These are phyloP conservation scores for Anthopleura xanthogrammica DNA, from an alignment of 92 coral and sea anemone genomes.

Conservation along the genomic window DNA sequence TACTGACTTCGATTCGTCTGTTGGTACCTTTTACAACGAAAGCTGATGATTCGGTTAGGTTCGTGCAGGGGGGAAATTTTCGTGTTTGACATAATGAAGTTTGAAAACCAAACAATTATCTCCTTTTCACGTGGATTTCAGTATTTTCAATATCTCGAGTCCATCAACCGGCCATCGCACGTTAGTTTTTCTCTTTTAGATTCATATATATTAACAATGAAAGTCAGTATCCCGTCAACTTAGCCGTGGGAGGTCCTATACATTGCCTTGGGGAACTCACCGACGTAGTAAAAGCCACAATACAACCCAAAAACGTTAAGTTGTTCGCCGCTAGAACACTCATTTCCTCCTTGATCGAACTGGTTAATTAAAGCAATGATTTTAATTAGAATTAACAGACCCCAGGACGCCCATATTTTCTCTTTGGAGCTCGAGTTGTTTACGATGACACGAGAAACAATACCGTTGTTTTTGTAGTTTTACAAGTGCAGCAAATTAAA, in stretches of 20 bases:
- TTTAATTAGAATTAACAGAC: conserved; percentile 12
- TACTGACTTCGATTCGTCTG: too few relatives aligned
- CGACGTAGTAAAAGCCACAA: background rate
- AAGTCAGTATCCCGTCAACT: background rate
- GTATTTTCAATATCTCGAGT: background rate
- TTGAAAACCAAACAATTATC: background rate
- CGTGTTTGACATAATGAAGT: background rate
- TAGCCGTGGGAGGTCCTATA: background rate
- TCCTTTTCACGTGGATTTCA: background rate
- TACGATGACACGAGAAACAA: background rate
- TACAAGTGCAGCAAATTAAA: background rate
- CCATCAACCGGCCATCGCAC: too few relatives aligned
- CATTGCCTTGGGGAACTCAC: conserved; percentile 1
- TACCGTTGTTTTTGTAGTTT: background rate
- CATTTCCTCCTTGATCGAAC: conserved; percentile 11
- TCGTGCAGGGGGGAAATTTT: background rate
- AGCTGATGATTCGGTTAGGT: too few relatives aligned
- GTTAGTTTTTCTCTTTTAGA: too few relatives aligned
- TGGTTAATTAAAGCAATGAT: background rate
- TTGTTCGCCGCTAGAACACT: background rate
- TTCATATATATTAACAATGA: too few relatives aligned
- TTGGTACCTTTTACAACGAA: too few relatives aligned
- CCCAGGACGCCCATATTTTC: conserved; percentile 1
- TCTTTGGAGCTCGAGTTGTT: background rate
- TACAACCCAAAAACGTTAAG: background rate